Conservation (phyloP, 1,140 invertebrate species). For the Monochamus saltuarius region DNA sequence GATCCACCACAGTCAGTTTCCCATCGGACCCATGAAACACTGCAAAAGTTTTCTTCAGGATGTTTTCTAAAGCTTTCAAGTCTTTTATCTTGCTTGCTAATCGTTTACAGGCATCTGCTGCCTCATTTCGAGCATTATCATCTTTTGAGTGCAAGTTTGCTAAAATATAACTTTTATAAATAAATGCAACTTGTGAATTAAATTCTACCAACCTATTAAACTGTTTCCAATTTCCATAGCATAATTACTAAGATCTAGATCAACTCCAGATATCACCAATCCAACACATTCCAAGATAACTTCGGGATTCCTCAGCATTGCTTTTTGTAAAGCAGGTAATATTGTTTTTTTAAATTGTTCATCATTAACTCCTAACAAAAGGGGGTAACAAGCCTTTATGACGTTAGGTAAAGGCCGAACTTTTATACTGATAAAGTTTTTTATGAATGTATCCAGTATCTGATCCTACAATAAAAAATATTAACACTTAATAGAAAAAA, state of each 20-base stretch:
- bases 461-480: slow-evolving; percentile 55
- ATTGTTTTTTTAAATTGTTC: slow-evolving; percentile 76
- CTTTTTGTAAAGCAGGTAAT: slow-evolving; percentile 84
- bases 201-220: slow-evolving; percentile 63
- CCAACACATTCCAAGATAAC: slow-evolving; percentile 81
- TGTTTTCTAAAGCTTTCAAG: slow-evolving; percentile 62
- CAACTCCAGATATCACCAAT: slow-evolving; percentile 68
- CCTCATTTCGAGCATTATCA: slow-evolving; percentile 70
- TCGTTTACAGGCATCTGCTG: slow-evolving; percentile 66
- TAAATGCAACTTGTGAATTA: too few species aligned
- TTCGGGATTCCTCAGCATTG: slow-evolving; percentile 93
- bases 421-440: slow-evolving; percentile 80
- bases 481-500: slow-evolving; percentile 14
- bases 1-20: slow-evolving; percentile 84
- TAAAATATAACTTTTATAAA: too few species aligned
- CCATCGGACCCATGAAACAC: slow-evolving; percentile 89
- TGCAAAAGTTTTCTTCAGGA: slow-evolving; percentile 76
- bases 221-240: slow-evolving; percentile 80
- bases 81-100: slow-evolving; percentile 75
- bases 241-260: slow-evolving; percentile 78
- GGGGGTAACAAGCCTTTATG: slow-evolving; percentile 63
- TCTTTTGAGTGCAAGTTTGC: slow-evolving; percentile 82
- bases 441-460: slow-evolving; percentile 75
- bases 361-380: slow-evolving; percentile 66
- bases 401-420: slow-evolving; percentile 69